Evolutionary conservation across 2,113 vertebrate species (phyloP).

Genomic region (Aramus guarauna): DNA sequence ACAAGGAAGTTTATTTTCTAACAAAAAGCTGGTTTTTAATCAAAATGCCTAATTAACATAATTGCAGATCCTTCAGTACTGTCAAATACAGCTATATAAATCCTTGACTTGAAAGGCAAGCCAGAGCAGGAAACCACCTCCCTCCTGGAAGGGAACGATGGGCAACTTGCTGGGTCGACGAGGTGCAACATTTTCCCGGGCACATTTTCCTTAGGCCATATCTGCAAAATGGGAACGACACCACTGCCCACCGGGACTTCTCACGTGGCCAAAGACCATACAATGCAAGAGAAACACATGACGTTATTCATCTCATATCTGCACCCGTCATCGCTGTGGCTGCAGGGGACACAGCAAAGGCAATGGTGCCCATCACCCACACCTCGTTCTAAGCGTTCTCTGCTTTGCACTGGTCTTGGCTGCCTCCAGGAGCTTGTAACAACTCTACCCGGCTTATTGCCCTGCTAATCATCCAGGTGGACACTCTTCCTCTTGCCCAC

Average conservation of each 20-base stretch:
- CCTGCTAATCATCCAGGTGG: background rate
- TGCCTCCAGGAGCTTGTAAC: background rate
- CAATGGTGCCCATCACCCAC: background rate
- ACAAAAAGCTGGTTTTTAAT: slow-evolving; percentile 16
- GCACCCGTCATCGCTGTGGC: background rate
- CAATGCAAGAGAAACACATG: background rate
- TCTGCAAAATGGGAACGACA: background rate
- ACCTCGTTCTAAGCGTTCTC: background rate
- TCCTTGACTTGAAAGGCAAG: background rate
- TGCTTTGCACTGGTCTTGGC: background rate
- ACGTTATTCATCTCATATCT: background rate
- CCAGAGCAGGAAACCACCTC: background rate
- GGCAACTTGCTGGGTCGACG: background rate
- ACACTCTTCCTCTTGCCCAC: background rate
- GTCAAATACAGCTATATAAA: background rate
- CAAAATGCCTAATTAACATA: slow-evolving; percentile 32
- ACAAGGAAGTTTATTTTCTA: slow-evolving; percentile 35
- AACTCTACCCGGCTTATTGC: background rate
- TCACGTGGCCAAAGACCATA: background rate
- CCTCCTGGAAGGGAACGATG: background rate
- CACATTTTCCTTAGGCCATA: background rate
- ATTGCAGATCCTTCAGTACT: background rate
- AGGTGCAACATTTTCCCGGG: background rate
- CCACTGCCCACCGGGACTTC: background rate
- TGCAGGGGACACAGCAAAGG: background rate